phyloP scores from a whole-genome alignment of 1,140 invertebrate genomes.

The Drosophila tropicalis region DNA sequence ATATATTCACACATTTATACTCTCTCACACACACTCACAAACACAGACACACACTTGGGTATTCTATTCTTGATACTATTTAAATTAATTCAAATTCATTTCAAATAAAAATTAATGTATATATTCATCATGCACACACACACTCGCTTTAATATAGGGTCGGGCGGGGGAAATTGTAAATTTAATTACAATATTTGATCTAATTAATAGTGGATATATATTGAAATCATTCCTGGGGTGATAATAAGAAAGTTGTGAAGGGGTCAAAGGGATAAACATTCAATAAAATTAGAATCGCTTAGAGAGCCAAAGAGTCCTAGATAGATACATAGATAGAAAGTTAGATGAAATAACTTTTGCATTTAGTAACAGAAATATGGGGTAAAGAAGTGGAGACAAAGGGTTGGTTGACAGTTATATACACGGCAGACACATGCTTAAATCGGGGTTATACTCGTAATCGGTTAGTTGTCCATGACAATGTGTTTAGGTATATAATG shows the following conservation, averaged over 20 bases:
- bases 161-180: not conserved
- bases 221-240: constrained; percentile 3
- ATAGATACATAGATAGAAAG: constrained; percentile 2
- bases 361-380: constrained; percentile 51
- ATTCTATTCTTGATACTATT: constrained; percentile 18
- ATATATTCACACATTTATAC: constrained; percentile 15
- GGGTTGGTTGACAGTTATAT: constrained; percentile 52
- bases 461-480: constrained; percentile 18
- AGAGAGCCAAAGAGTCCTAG: not conserved
- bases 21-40: constrained; percentile 1
- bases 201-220: constrained; percentile 4
- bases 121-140: constrained; percentile 59
- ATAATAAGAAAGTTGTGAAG: not conserved
- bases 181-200: not conserved
- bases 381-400: constrained; percentile 1
- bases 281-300: not conserved
- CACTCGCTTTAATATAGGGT: not conserved
- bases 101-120: constrained; percentile 17
- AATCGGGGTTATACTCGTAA: constrained; percentile 51
- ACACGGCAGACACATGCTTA: constrained; percentile 63
- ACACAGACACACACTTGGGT: constrained; percentile 9
- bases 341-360: constrained; percentile 24
- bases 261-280: not conserved
- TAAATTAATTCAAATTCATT: constrained; percentile 46
- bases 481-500: constrained; percentile 14